Conservation (phyloP, 2,113 vertebrate genomes). For the Apodemus sylvaticus region DNA sequence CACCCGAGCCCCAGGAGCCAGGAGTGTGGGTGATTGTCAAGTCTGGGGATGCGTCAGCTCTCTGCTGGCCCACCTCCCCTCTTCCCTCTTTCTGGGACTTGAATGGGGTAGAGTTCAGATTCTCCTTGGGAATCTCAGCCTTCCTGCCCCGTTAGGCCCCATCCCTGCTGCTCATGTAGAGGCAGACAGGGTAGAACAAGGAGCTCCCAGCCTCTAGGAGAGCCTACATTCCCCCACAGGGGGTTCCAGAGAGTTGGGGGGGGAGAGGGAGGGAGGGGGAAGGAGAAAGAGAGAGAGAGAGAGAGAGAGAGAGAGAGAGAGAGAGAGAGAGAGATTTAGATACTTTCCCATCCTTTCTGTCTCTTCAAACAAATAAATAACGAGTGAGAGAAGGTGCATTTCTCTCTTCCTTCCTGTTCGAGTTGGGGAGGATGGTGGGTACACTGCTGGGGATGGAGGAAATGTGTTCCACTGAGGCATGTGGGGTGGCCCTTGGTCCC, state of each 20-base stretch:
- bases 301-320: constrained; percentile 82
- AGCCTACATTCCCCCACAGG: constrained; percentile 55
- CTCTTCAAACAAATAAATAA: constrained; percentile 83
- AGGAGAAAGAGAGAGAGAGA: constrained; percentile 81
- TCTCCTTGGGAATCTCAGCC: constrained; percentile 64
- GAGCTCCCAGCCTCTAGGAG: constrained; percentile 62
- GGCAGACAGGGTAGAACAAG: constrained; percentile 18
- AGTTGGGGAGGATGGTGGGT: constrained; percentile 44
- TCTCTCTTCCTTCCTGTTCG: constrained; percentile 75
- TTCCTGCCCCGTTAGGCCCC: constrained; percentile 52
- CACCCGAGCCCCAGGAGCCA: constrained; percentile 79
- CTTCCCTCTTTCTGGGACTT: constrained; percentile 24
- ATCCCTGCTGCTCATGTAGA: constrained; percentile 30
- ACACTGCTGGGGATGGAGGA: neutral
- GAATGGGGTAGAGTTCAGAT: constrained; percentile 73
- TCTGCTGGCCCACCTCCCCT: constrained; percentile 17
- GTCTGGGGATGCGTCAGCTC: constrained; percentile 61
- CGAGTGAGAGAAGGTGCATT: constrained; percentile 79
- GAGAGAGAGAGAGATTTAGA: constrained; percentile 80
- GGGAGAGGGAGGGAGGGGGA: constrained; percentile 79
- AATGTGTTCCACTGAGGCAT: neutral
- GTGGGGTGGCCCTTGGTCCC: constrained; percentile 33
- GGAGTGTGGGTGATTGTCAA: constrained; percentile 86
- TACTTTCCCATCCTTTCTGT: constrained; percentile 81
- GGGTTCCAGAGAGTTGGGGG: constrained; percentile 78